Percentiles rank a stretch among this genome's conserved stretches.
Conservation (phyloP, 2,888 invertebrate species). For the Coremacera marginata region DNA sequence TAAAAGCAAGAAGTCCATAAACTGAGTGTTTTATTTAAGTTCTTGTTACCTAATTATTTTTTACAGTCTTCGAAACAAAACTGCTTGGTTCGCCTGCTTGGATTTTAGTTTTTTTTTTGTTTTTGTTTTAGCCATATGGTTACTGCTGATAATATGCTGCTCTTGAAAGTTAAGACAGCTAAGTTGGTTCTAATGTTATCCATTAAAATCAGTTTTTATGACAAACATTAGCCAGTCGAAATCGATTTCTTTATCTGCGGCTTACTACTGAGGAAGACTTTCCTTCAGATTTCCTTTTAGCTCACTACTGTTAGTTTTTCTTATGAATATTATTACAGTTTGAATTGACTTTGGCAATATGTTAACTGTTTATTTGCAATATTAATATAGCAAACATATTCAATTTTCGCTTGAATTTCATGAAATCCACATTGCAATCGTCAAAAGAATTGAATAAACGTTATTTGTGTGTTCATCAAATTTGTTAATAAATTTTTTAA, state of each 20-base stretch:
- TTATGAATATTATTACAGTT: conserved; percentile 8
- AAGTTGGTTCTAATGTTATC: not conserved
- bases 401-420: too few relatives aligned
- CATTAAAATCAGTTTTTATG: conserved; percentile 7
- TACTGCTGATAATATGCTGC: not conserved
- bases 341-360: conserved; percentile 6
- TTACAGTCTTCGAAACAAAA: too few relatives aligned
- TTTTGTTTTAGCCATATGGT: not conserved
- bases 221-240: not conserved
- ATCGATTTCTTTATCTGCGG: not conserved
- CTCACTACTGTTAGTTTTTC: not conserved
- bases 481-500: too few relatives aligned
- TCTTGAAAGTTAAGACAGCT: not conserved
- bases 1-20: too few relatives aligned
- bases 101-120: not conserved
- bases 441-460: too few relatives aligned
- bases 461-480: too few relatives aligned
- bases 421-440: too few relatives aligned
- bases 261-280: not conserved
- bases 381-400: too few relatives aligned
- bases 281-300: not conserved
- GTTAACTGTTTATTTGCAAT: not conserved
- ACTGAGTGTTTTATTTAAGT: too few relatives aligned
- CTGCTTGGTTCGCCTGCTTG: too few relatives aligned
- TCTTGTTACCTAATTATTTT: too few relatives aligned